Conservation (phyloP, 2,113 vertebrate genomes). For the Alligator sinensis region DNA sequence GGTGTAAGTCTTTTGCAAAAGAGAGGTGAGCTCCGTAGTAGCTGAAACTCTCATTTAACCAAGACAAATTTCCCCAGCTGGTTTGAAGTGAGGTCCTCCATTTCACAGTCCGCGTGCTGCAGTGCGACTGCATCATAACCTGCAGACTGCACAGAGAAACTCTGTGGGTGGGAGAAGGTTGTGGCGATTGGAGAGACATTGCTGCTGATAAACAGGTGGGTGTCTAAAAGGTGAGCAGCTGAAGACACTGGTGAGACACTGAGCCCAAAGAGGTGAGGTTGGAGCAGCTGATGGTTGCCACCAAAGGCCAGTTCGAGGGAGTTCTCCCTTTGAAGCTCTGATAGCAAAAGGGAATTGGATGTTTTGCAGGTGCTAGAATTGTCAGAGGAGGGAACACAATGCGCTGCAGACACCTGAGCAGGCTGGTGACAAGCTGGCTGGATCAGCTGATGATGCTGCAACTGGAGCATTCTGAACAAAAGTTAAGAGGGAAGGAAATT, state of each 20-base stretch:
- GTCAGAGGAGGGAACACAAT: slow-evolving; percentile 63
- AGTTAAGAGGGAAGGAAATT: not conserved
- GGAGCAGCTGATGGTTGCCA: slow-evolving; percentile 76
- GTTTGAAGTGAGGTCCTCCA: slow-evolving; percentile 81
- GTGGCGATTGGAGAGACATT: not conserved
- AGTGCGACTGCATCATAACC: slow-evolving; percentile 62
- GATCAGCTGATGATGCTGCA: slow-evolving; percentile 86
- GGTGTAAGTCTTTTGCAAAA: not conserved
- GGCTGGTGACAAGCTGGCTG: slow-evolving; percentile 74
- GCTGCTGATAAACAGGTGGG: slow-evolving; percentile 89
- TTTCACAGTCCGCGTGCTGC: slow-evolving; percentile 78
- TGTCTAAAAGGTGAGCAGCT: slow-evolving; percentile 88
- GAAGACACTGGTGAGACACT: slow-evolving; percentile 87
- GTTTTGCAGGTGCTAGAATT: slow-evolving; percentile 59
- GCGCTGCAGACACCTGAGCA: slow-evolving; percentile 39
- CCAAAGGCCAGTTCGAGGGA: slow-evolving; percentile 76
- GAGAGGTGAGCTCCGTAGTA: not conserved
- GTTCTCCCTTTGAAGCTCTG: slow-evolving; percentile 77
- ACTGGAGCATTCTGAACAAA: slow-evolving; percentile 90
- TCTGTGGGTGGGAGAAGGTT: slow-evolving; percentile 64
- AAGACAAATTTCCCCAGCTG: slow-evolving; percentile 88
- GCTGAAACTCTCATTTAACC: slow-evolving; percentile 84
- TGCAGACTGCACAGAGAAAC: slow-evolving; percentile 51
- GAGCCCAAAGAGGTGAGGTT: slow-evolving; percentile 70
- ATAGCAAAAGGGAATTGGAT: slow-evolving; percentile 71